These are phyloP conservation scores for Athripsodes cinereus DNA, from an alignment of 2,888 invertebrate genomes.

Conservation along the genomic window DNA sequence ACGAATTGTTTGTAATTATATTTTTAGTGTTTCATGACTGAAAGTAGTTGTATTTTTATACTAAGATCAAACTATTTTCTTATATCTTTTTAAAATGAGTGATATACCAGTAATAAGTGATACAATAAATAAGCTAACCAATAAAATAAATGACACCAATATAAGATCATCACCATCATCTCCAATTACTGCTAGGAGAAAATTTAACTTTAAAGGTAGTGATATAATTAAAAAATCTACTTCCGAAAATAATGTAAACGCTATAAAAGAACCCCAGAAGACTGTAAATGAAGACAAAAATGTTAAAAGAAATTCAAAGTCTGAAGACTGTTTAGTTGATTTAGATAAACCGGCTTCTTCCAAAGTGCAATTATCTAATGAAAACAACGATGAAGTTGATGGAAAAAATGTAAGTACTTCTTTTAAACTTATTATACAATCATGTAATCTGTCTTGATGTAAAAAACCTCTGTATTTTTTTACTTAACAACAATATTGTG, in stretches of 20 bases:
- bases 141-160: constrained; percentile 20
- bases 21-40: constrained; percentile 20
- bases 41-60: constrained; percentile 19
- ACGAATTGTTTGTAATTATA: constrained; percentile 10
- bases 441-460: too few relatives aligned
- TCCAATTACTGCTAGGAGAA: constrained; percentile 21
- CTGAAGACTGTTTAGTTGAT: constrained; percentile 27
- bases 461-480: too few relatives aligned
- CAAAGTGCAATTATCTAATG: constrained; percentile 8
- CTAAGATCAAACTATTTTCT: constrained; percentile 3
- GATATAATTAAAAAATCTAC: constrained; percentile 25
- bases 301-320: constrained; percentile 26
- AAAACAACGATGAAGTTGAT: constrained; percentile 8
- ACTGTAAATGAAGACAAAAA: constrained; percentile 20
- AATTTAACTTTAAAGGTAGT: constrained; percentile 19
- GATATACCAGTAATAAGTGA: constrained; percentile 16
- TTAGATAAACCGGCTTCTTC: constrained; percentile 23
- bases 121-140: constrained; percentile 17
- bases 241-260: constrained; percentile 25
- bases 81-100: constrained; percentile 17
- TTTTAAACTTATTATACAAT: too few relatives aligned
- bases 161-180: constrained; percentile 25
- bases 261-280: constrained; percentile 21
- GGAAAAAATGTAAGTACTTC: constrained; percentile 9
- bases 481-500: too few relatives aligned